Conservation (phyloP, 1,140 invertebrate species). For the Dolichoris vasculosae region DNA sequence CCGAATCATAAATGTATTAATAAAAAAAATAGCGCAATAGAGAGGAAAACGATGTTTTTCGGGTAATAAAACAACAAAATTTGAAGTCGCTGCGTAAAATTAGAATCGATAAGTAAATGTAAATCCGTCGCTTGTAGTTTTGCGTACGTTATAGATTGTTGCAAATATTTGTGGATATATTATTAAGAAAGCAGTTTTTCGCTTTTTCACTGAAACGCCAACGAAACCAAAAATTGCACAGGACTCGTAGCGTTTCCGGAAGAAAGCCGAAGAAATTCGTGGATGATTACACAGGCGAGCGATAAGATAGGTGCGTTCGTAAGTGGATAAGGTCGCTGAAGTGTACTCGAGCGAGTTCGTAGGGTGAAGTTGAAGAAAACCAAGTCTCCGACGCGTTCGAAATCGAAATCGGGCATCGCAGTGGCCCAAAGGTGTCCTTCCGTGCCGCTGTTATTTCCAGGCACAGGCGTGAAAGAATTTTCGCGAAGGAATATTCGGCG, state of each 20-base stretch:
- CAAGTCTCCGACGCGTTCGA: not conserved
- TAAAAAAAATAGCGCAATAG: no score
- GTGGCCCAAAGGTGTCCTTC: not conserved
- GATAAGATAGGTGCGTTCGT: not conserved
- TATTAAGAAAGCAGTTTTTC: no score
- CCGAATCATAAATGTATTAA: no score
- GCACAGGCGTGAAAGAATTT: not conserved
- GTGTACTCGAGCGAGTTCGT: not conserved
- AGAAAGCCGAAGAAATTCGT: not conserved
- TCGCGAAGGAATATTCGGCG: not conserved
- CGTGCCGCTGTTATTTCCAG: not conserved
- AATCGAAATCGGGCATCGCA: not conserved
- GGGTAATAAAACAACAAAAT: no score
- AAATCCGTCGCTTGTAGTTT: no score
- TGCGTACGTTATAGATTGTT: no score
- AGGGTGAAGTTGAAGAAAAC: not conserved
- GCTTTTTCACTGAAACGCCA: no score
- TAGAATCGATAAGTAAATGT: no score
- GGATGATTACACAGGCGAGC: not conserved
- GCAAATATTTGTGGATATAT: no score
- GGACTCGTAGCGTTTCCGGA: no score
- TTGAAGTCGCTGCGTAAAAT: no score
- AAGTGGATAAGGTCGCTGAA: not conserved
- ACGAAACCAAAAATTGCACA: not conserved
- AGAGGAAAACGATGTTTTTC: no score